Evolutionary conservation across 1,140 invertebrate species (phyloP).

Genomic region (Euwallacea similis): DNA sequence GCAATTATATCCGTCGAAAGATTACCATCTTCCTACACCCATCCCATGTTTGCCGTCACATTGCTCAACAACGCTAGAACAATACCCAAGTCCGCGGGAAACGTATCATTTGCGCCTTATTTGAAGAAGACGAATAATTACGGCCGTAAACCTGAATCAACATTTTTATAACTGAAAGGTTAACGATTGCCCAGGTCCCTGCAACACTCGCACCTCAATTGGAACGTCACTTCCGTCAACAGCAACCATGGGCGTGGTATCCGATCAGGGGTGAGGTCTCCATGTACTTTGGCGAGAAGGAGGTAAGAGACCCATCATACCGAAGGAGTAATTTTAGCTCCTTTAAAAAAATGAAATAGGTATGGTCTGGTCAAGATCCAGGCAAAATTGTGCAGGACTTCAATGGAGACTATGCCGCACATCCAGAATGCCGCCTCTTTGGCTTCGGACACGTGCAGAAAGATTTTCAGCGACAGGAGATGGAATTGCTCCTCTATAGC

Average conservation of each 20-base stretch:
- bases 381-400: constrained; percentile 49
- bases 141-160: constrained; percentile 25
- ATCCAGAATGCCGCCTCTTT: constrained; percentile 70
- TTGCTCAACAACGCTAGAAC: constrained; percentile 11
- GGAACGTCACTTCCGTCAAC: constrained; percentile 48
- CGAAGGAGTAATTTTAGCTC: not conserved
- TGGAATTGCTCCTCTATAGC: constrained; percentile 86
- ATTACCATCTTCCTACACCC: constrained; percentile 19
- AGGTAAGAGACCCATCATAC: constrained; percentile 22
- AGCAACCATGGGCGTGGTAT: constrained; percentile 48
- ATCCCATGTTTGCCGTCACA: constrained; percentile 19
- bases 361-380: constrained; percentile 51
- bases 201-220: constrained; percentile 51
- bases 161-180: constrained; percentile 6
- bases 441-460: constrained; percentile 71
- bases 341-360: constrained; percentile 9
- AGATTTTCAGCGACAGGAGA: constrained; percentile 69
- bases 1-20: not conserved
- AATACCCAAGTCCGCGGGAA: constrained; percentile 16
- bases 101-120: constrained; percentile 22
- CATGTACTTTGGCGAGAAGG: constrained; percentile 47
- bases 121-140: constrained; percentile 22
- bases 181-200: constrained; percentile 45
- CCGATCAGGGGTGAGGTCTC: constrained; percentile 48
- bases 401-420: constrained; percentile 68